Evolutionary conservation across 2,113 vertebrate species (phyloP), one percentile per base, ranked within the genome.

Genomic region (Centrocercus urophasianus): DNA sequence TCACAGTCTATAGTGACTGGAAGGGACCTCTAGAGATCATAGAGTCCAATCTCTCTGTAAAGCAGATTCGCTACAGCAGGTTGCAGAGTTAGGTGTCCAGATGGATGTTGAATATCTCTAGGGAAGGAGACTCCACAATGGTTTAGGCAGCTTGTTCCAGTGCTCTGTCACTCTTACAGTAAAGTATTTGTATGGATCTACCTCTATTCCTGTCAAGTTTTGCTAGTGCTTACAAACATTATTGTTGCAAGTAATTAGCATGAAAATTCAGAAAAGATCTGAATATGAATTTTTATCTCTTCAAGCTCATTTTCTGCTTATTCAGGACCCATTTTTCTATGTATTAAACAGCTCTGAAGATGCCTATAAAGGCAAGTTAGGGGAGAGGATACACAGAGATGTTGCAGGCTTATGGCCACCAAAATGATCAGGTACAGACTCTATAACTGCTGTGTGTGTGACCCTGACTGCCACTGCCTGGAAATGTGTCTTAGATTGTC

Each of bases 381-480:
- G 24, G 10, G 3, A n/a, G 24, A n/a, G 11, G 13, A 16, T 2
- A 2, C 2, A 4, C 8, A 27, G 25, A 1, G 11, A 1, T 0
- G 0, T 7, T 79, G 34, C 47, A 25, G 67, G 11, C 72, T 70
- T 18, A 36, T 30, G 38, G n/a, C 65, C 6, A 54, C 27, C 52
- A 30, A 17, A 54, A 30, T 54, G 6, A 48, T 25, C 30, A 38
- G 8, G 1, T 36, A 40, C 43, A 56, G 21, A 40, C 54, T 79
- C 43, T 52, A 30, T 50, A 73, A 90, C 32, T 8, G 2, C 32
- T 36, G 7, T 5, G 27, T 45, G 8, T 28, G 40, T 45, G 78
- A 89, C 56, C 32, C 60, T 60, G 60, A 5, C 32, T 87, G 42
- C 61, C 67, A 59, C 25, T 2, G 2, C 50, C 50, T 67, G 47